Conservation (phyloP, 2,113 vertebrate genomes). For the Neoarius graeffei region DNA sequence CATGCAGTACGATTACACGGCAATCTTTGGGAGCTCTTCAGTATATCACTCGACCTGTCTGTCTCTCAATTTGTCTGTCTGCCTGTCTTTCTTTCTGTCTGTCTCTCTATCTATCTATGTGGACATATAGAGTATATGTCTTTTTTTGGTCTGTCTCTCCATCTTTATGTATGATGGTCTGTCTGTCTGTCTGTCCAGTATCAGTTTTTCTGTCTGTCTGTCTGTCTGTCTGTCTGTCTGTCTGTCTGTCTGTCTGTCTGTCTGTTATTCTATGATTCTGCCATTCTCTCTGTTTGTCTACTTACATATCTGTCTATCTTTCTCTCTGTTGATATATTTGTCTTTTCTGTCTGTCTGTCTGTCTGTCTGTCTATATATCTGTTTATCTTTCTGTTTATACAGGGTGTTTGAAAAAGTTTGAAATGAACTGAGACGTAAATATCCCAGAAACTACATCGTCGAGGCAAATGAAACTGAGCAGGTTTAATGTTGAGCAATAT, state of each 20-base stretch:
- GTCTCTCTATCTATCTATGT: neutral
- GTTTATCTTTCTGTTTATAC: neutral
- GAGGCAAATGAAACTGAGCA: too few species aligned
- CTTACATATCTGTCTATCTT: neutral
- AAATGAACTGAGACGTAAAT: too few species aligned
- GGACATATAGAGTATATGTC: too few species aligned
- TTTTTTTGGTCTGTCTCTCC: neutral
- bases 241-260: neutral
- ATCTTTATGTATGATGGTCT: neutral
- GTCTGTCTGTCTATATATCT: neutral
- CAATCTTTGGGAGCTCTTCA: neutral
- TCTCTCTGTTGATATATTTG: neutral
- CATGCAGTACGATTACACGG: neutral
- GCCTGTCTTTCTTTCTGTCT: neutral
- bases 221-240: neutral
- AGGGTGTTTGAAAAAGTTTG: too few species aligned
- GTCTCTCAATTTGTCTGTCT: neutral
- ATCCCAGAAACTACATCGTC: too few species aligned
- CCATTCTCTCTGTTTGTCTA: neutral
- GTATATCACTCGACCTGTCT: neutral
- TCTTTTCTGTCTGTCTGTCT: neutral
- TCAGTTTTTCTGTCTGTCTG: neutral
- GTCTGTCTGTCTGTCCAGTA: neutral
- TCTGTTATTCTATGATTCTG: neutral
- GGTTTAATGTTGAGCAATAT: too few species aligned